Conservation (phyloP, 2,888 invertebrate species). For the Pelosia muscerda region DNA sequence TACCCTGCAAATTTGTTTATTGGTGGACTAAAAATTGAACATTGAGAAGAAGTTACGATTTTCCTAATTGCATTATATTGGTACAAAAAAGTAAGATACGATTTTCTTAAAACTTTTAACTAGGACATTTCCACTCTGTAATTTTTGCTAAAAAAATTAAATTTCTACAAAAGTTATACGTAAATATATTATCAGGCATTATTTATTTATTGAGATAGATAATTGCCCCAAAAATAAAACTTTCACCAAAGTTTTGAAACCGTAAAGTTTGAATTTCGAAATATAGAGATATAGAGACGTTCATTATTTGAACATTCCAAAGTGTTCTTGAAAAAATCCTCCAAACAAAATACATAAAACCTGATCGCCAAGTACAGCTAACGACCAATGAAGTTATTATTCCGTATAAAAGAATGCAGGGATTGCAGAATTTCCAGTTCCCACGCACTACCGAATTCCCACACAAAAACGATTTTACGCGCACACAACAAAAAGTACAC, state of each 20-base stretch:
- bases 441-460: slow-evolving; percentile 58
- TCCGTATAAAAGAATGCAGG: slow-evolving; percentile 70
- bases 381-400: slow-evolving; percentile 61
- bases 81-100: too few species aligned
- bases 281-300: background rate
- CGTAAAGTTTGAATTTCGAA: background rate
- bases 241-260: background rate
- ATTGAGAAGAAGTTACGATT: too few species aligned
- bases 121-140: too few species aligned
- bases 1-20: background rate
- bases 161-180: too few species aligned
- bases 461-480: slow-evolving; percentile 31
- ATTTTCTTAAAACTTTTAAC: too few species aligned
- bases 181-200: too few species aligned
- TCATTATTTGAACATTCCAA: background rate
- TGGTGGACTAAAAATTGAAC: background rate
- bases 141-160: too few species aligned
- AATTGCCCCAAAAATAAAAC: too few species aligned
- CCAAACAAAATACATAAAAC: slow-evolving; percentile 14
- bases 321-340: background rate
- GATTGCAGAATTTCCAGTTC: slow-evolving; percentile 80
- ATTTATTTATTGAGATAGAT: too few species aligned
- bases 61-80: background rate
- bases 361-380: slow-evolving; percentile 20
- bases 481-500: slow-evolving; percentile 25